Percentiles rank a stretch among this genome's conserved stretches.
Conservation (phyloP, 2,888 invertebrate genomes). For the Euproctis similis region DNA sequence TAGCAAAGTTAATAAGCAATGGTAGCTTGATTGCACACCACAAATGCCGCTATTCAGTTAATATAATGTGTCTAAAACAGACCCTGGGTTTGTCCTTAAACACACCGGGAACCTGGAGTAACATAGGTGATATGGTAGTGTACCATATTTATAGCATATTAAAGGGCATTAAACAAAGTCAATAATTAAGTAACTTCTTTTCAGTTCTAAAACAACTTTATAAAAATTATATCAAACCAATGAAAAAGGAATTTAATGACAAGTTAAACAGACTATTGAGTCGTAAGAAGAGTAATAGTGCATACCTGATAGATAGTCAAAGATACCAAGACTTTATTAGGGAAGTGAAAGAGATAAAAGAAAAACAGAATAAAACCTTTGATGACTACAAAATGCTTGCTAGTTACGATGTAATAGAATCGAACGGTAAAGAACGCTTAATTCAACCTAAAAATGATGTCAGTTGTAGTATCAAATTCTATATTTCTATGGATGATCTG, state of each 20-base stretch:
- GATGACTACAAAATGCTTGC: constrained; percentile 52
- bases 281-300: constrained; percentile 49
- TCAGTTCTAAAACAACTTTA: constrained; percentile 32
- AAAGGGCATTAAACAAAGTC: too few species aligned
- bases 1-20: too few species aligned
- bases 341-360: constrained; percentile 43
- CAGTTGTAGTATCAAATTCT: constrained; percentile 39
- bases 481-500: constrained; percentile 43
- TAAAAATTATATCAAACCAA: constrained; percentile 26
- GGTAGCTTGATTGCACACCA: too few species aligned
- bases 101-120: too few species aligned
- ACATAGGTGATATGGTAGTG: too few species aligned
- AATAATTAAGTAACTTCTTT: constrained; percentile 12
- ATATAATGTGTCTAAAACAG: too few species aligned
- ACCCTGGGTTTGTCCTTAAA: too few species aligned
- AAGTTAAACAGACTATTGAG: constrained; percentile 38
- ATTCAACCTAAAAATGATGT: constrained; percentile 40
- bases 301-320: constrained; percentile 34
- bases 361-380: constrained; percentile 36
- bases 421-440: constrained; percentile 38
- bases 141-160: too few species aligned
- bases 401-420: constrained; percentile 43
- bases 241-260: constrained; percentile 46
- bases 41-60: too few species aligned
- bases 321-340: constrained; percentile 47